These are phyloP conservation scores for Isotomurus palustris DNA, from an alignment of 2,888 invertebrate genomes.

Conservation along the genomic window DNA sequence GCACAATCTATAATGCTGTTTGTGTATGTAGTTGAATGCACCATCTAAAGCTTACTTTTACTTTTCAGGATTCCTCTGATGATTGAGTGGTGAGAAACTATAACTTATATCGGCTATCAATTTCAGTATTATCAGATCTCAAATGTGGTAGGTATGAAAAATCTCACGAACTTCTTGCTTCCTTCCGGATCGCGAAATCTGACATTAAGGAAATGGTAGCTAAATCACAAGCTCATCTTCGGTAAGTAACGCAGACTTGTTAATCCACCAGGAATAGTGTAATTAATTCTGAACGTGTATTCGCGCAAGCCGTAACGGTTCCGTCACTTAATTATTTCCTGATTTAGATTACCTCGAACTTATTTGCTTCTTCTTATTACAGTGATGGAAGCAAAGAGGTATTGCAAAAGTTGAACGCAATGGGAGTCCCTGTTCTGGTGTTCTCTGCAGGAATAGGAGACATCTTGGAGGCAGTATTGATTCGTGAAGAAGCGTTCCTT, in stretches of 20 bases:
- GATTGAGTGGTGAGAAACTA: conserved; percentile 30
- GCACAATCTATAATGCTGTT: conserved; percentile 50
- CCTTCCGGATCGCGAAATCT: conserved; percentile 10
- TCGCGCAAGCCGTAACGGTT: conserved; percentile 62
- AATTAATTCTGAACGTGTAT: background rate
- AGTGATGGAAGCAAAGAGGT: background rate
- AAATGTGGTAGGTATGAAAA: conserved; percentile 19
- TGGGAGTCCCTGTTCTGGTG: conserved; percentile 68
- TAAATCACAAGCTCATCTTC: conserved; percentile 47
- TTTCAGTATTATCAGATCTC: background rate
- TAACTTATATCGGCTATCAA: background rate
- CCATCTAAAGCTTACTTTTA: background rate
- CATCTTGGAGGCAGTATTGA: conserved; percentile 72
- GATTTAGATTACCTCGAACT: no score
- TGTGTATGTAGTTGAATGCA: background rate
- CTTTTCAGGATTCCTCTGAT: conserved; percentile 7
- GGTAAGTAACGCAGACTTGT: no score
- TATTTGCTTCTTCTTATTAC: background rate
- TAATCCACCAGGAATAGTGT: no score
- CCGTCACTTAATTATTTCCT: conserved; percentile 57
- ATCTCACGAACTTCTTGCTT: conserved; percentile 45
- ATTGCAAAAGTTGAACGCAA: background rate
- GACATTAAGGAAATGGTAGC: conserved; percentile 30
- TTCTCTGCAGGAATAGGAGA: conserved; percentile 95
- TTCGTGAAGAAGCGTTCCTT: conserved; percentile 62